A percentile compares a stretch with the other conserved stretches of the same genome.
These are phyloP conservation scores for Nematolebias whitei DNA, from an alignment of 2,113 vertebrate genomes.

Conservation along the genomic window DNA sequence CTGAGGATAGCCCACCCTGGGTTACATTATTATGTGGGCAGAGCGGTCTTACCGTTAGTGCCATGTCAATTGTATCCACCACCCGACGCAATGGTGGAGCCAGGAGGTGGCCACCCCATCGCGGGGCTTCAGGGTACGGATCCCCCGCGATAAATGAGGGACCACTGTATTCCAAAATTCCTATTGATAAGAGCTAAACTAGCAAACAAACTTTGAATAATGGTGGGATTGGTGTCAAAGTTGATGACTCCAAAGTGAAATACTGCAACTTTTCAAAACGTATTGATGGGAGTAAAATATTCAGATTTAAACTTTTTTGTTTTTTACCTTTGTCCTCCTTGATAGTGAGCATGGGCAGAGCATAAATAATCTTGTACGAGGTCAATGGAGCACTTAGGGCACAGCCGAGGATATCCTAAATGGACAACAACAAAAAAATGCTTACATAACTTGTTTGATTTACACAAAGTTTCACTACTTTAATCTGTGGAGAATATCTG, in stretches of 20 bases:
- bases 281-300: background rate
- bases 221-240: background rate
- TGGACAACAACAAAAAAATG: background rate
- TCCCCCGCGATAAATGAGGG: too few relatives aligned
- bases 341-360: slow-evolving; percentile 97
- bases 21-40: too few relatives aligned
- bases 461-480: too few relatives aligned
- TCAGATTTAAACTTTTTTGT: background rate
- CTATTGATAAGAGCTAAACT: background rate
- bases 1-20: too few relatives aligned
- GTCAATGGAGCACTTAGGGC: slow-evolving; percentile 89
- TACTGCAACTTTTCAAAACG: background rate
- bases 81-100: too few relatives aligned
- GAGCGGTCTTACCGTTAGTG: too few relatives aligned
- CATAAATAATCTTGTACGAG: slow-evolving; percentile 87
- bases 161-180: too few relatives aligned
- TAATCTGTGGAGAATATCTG: background rate
- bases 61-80: too few relatives aligned
- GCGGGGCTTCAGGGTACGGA: too few relatives aligned
- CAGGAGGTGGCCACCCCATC: too few relatives aligned
- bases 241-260: background rate
- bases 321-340: slow-evolving; percentile 98
- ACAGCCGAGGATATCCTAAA: slow-evolving; percentile 91
- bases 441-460: background rate
- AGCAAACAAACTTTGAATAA: background rate